Evolutionary conservation across 2,888 invertebrate genomes (phyloP).

Genomic region (Digitonthophagus gazella): DNA sequence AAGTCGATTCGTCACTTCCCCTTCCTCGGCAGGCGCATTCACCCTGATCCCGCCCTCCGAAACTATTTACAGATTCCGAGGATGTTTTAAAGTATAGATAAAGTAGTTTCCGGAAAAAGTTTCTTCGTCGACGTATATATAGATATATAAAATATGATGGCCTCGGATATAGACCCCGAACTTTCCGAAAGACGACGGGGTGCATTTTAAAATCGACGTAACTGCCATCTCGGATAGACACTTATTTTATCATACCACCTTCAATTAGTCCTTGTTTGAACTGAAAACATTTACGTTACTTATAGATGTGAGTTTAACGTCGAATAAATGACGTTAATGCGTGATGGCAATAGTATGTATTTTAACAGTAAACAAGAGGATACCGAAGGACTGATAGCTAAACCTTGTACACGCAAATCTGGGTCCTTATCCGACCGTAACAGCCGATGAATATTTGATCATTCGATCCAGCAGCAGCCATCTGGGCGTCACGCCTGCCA

Average conservation of each 20-base stretch:
- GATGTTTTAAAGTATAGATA: constrained; percentile 37
- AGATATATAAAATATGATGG: constrained; percentile 14
- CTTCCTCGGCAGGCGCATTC: constrained; percentile 4
- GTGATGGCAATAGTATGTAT: constrained; percentile 1
- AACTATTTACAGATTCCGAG: constrained; percentile 38
- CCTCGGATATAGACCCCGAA: not conserved
- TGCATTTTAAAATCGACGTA: constrained; percentile 13
- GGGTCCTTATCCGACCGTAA: constrained; percentile 19
- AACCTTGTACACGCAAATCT: constrained; percentile 20
- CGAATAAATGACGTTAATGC: constrained; percentile 1
- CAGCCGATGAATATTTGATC: constrained; percentile 37
- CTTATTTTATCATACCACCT: constrained; percentile 9
- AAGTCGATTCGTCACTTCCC: constrained; percentile 6
- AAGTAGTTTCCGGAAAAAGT: constrained; percentile 37
- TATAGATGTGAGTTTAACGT: not conserved
- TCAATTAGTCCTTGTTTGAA: not conserved
- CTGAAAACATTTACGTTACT: not conserved
- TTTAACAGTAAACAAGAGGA: constrained; percentile 14
- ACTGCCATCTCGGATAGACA: not conserved
- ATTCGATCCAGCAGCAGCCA: constrained; percentile 7
- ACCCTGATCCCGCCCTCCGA: constrained; percentile 20
- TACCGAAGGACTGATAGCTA: constrained; percentile 8
- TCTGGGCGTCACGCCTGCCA: not conserved
- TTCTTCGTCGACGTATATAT: constrained; percentile 18
- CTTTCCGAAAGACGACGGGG: not conserved